Evolutionary conservation across 2,888 invertebrate genomes (phyloP), one percentile per base, ranked within the genome.

Genomic region (Coenonympha glycerion): DNA sequence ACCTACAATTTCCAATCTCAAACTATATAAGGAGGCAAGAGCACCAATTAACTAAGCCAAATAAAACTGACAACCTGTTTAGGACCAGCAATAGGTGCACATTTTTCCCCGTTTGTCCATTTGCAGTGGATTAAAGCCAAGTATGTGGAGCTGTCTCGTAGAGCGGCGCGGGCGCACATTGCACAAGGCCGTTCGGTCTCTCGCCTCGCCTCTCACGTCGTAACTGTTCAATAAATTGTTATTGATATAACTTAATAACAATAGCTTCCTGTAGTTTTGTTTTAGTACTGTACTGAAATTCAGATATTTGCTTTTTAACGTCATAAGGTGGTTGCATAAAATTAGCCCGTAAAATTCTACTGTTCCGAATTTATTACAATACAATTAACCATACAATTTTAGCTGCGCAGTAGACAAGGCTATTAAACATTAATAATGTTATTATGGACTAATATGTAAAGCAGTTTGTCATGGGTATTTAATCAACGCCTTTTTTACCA

Each of bases 91-190:
- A 13, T 19, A 37, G 5, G 19, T n/a, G 1, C 24, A 44, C 31
- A 50, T 50, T 53, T 42, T 26, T 53, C 22, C 37, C 3, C 31
- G 44, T 40, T 51, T 51, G 44, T 24, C n/a, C 39, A 39, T 34
- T 51, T 34, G 47, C 34, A 51, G 47, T 42, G 46, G 42, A 21
- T 30, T 28, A 42, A 18, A 39, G 37, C 39, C 54, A 54, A 54
- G 53, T 47, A 54, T 53, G 45, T 53, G 42, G 53, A 51, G 39
- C 31, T 34, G 45, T n/a, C n/a, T n/a, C n/a, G n/a, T 45, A 26
- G 45, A 47, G 37, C 46, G 47, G 36, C n/a, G 51, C 54, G n/a
- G n/a, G n/a, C n/a, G n/a, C n/a, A n/a, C n/a, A 54, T 54, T 54
- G 54, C 44, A n/a, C n/a, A 54, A 54, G 54, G 54, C 44, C 51